A percentile compares a stretch with the other conserved stretches of the same genome.
These are phyloP conservation scores for Chiloscyllium punctatum DNA, from an alignment of 2,797 vertebrate species.

Conservation along the genomic window DNA sequence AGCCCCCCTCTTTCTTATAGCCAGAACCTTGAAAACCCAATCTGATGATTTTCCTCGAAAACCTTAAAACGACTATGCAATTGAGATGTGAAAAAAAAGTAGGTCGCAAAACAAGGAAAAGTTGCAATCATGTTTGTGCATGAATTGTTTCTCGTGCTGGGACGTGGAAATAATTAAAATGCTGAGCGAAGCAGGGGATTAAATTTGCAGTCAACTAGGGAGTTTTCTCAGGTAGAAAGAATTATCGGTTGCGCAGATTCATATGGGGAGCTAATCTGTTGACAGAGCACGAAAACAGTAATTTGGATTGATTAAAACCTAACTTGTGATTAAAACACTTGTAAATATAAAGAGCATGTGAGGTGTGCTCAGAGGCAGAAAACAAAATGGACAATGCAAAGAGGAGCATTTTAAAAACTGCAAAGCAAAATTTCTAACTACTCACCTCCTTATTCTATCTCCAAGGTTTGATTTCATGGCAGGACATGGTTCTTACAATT, in stretches of 20 bases:
- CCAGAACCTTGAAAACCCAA: too few relatives aligned
- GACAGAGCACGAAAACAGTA: background rate
- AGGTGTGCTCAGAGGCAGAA: background rate
- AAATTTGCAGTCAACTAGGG: background rate
- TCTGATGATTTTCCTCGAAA: background rate
- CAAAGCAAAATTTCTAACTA: background rate
- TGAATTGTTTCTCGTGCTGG: background rate
- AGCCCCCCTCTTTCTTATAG: too few relatives aligned
- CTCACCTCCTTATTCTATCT: background rate
- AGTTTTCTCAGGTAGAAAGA: background rate
- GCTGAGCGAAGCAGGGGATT: background rate
- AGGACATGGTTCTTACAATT: background rate
- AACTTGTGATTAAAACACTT: background rate
- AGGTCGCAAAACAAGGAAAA: too few relatives aligned
- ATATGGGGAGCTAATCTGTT: background rate
- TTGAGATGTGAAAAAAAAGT: background rate
- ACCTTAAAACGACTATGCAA: background rate
- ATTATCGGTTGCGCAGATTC: background rate
- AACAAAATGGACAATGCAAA: background rate
- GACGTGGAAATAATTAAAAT: background rate
- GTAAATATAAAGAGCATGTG: background rate
- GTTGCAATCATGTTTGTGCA: background rate
- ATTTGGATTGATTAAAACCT: constrained; percentile 3
- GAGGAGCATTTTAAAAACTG: background rate
- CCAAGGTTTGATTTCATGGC: background rate